phyloP scores from a whole-genome alignment of 2,888 invertebrate genomes.

The Unio pictorum region DNA sequence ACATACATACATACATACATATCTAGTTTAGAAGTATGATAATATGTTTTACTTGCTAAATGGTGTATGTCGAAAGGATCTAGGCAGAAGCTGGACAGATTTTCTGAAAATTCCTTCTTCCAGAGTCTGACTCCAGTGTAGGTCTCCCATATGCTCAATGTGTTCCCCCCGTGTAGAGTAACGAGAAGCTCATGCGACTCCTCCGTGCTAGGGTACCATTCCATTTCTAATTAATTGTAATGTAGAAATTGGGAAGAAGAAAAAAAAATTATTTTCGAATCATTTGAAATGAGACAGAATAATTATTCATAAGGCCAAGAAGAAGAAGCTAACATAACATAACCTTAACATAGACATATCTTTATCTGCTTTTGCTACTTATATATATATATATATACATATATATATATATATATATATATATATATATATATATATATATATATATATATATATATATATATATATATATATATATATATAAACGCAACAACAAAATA shows the following conservation, averaged over 20 bases:
- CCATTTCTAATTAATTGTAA: constrained; percentile 13
- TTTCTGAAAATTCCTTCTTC: constrained; percentile 24
- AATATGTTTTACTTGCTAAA: constrained; percentile 4
- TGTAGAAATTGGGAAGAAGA: background rate
- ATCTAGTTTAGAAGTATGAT: too few species aligned
- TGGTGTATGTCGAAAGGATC: constrained; percentile 33
- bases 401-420: too few species aligned
- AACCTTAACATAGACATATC: too few species aligned
- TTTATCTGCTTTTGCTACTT: too few species aligned
- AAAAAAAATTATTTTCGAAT: background rate
- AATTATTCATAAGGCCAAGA: too few species aligned
- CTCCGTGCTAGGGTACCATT: constrained; percentile 26
- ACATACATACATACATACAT: too few species aligned
- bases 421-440: too few species aligned
- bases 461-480: too few species aligned
- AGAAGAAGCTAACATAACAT: too few species aligned
- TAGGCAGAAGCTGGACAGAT: constrained; percentile 19
- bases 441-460: too few species aligned
- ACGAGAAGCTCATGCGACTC: constrained; percentile 30
- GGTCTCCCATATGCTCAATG: constrained; percentile 28
- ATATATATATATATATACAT: too few species aligned
- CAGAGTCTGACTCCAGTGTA: constrained; percentile 30
- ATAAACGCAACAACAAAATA: too few species aligned
- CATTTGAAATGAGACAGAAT: constrained; percentile 1
- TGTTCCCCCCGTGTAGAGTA: constrained; percentile 17